Evolutionary conservation across 2,888 invertebrate genomes (phyloP).

Genomic region (Epiblema foenella): DNA sequence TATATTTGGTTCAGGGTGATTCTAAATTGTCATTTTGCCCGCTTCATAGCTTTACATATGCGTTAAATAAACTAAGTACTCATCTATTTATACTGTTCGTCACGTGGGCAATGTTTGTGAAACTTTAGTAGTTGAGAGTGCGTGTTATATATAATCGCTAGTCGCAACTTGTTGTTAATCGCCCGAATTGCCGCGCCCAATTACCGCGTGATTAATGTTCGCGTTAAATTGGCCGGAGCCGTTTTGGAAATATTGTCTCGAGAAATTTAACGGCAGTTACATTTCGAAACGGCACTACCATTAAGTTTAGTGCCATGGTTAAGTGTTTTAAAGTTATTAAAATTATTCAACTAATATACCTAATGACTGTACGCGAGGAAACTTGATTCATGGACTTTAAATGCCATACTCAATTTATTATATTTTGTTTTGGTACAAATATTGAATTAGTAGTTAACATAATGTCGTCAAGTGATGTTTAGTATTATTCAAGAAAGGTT

Average conservation of each 20-base stretch:
- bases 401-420: not conserved
- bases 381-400: not conserved
- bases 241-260: conserved; percentile 24
- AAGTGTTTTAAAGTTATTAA: not conserved
- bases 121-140: conserved; percentile 20
- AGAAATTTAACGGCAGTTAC: not conserved
- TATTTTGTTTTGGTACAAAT: not conserved
- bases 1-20: too few relatives aligned
- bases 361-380: not conserved
- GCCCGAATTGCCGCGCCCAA: conserved; percentile 30
- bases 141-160: too few relatives aligned
- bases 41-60: too few relatives aligned
- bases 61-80: too few relatives aligned
- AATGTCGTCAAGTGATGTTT: not conserved
- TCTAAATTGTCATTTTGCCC: too few relatives aligned
- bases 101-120: not conserved
- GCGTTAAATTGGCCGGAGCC: conserved; percentile 14
- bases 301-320: not conserved
- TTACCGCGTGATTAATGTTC: conserved; percentile 33
- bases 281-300: conserved; percentile 3
- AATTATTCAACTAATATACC: conserved; percentile 2
- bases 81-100: too few relatives aligned
- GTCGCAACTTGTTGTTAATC: conserved; percentile 29
- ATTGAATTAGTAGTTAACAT: not conserved
- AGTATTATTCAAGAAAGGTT: too few relatives aligned